These are phyloP conservation scores for Euglossa dilemma DNA, from an alignment of 1,140 invertebrate species.

Conservation along the genomic window DNA sequence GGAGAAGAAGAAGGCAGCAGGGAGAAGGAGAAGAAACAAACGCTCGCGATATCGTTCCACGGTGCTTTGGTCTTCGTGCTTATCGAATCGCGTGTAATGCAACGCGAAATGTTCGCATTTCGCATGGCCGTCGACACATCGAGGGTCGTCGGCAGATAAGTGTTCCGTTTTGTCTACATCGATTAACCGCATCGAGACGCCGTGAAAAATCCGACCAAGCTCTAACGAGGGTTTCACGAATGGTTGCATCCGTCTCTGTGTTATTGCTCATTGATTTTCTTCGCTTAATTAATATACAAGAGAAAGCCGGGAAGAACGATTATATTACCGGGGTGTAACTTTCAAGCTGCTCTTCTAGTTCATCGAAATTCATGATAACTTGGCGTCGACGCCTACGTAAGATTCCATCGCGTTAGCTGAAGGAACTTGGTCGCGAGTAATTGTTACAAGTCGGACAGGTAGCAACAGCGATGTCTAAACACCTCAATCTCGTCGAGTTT, in stretches of 20 bases:
- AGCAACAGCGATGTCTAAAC: conserved; percentile 10
- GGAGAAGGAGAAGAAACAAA: conserved; percentile 30
- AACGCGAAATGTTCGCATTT: conserved; percentile 50
- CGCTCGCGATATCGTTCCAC: conserved; percentile 8
- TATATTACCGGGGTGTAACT: too few relatives aligned
- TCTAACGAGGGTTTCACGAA: neutral
- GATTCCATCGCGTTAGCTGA: neutral
- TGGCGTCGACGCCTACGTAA: neutral
- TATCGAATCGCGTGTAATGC: conserved; percentile 45
- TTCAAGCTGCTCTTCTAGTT: neutral
- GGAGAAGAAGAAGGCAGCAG: neutral
- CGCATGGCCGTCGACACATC: conserved; percentile 49
- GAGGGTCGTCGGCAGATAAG: conserved; percentile 59
- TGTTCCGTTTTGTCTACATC: conserved; percentile 54
- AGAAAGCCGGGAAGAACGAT: neutral
- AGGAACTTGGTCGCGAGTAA: neutral
- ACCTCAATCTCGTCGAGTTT: conserved; percentile 8
- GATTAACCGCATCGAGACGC: conserved; percentile 36
- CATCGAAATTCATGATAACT: neutral
- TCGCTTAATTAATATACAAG: neutral
- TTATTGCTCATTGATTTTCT: neutral
- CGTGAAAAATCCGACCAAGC: neutral
- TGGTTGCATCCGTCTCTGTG: too few relatives aligned
- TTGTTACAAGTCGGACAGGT: neutral
- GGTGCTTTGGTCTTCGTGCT: conserved; percentile 4